Percentiles rank a stretch among this genome's conserved stretches.
These are phyloP conservation scores for Emmelina monodactyla DNA, from an alignment of 2,888 invertebrate species.

Conservation along the genomic window DNA sequence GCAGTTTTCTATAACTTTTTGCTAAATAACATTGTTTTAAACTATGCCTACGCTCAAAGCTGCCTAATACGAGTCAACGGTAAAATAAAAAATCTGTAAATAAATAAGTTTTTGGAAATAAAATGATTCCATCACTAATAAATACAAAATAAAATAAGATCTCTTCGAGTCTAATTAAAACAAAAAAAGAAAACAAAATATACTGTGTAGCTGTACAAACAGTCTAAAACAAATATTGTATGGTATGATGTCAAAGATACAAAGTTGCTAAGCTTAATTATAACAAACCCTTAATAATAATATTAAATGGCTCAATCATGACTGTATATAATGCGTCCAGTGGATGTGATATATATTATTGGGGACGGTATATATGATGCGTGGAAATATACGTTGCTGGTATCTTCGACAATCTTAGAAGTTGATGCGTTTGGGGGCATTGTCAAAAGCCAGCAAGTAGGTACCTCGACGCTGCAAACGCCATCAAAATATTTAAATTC, in stretches of 20 bases:
- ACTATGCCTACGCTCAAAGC: conserved; percentile 48
- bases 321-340: conserved; percentile 41
- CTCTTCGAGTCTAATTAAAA: conserved; percentile 19
- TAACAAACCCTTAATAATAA: not conserved
- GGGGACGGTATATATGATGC: conserved; percentile 59
- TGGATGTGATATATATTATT: conserved; percentile 26
- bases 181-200: conserved; percentile 48
- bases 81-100: conserved; percentile 36
- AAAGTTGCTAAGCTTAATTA: conserved; percentile 35
- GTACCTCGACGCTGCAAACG: conserved; percentile 67
- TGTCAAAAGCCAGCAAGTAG: conserved; percentile 68
- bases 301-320: conserved; percentile 54
- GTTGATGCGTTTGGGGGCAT: conserved; percentile 52
- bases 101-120: conserved; percentile 36
- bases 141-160: conserved; percentile 34
- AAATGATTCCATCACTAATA: conserved; percentile 42
- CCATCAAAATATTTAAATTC: conserved; percentile 57
- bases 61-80: conserved; percentile 41
- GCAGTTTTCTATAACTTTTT: conserved; percentile 40
- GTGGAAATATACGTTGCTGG: conserved; percentile 49
- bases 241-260: no score
- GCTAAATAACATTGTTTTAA: conserved; percentile 34
- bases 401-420: conserved; percentile 55
- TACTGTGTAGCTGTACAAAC: conserved; percentile 56
- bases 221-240: conserved; percentile 30